Base-by-base conservation (phyloP, 2,888 invertebrate species). In the Perizoma flavofasciatum region DNA sequence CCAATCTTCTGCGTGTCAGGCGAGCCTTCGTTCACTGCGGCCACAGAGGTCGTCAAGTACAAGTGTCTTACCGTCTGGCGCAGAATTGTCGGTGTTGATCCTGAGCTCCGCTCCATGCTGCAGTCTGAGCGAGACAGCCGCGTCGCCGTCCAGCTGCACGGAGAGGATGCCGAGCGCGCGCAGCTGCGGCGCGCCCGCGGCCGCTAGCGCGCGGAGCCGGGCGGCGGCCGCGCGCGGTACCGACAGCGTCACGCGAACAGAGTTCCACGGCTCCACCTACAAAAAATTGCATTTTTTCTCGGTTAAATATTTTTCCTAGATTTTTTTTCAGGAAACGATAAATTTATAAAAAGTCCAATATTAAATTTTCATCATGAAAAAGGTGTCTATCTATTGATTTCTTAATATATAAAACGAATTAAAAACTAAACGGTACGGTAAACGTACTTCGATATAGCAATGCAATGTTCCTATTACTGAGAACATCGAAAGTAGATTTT, bases 261-360 rank as follows among this genome's bases (percentile, higher is more conserved):
- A 97, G 93, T 98, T 98, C 98, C 98, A 99, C 94, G 98, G 98
- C 95, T 98, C 98, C 93, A 98, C 93, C 93, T 93, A 75, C n/a
- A 33, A 62, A 1, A 2, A 37, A 22, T n/a, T 37, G 49, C 22
- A 9, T 39, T 4, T 9, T 22, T 22, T 22, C 3, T 1, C 22
- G 22, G 22, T 22, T 22, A 22, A 2, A 2, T 22, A 2, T 22
- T 22, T 22, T 22, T 22, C 3, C 3, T n/a, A n/a, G n/a, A n/a
- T 22, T 22, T 22, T 22, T 22, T 22, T 22, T 22, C 22, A 22
- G 22, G 3, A 22, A 22, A 22, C 3, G 22, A 2, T 22, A 22
- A 22, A n/a, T n/a, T 22, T 22, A 22, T 22, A 22, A n/a, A n/a
- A n/a, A n/a, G 22, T 22, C 22, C 22, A 22, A 22, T 22, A 22